Conservation (phyloP, 1,140 invertebrate genomes). For the Halesus radiatus region DNA sequence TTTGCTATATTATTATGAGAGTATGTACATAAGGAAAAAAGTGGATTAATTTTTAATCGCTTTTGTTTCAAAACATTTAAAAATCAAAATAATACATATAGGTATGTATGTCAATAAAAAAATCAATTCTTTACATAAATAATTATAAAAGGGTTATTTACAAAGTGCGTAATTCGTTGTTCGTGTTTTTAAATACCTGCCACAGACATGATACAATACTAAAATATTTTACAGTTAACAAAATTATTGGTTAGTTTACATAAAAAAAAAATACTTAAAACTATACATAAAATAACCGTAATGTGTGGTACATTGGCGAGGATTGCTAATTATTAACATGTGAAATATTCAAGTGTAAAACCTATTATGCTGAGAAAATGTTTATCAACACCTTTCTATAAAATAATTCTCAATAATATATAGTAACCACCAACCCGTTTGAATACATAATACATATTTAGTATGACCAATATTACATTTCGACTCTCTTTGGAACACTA, state of each 20-base stretch:
- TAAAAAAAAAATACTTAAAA: conserved; percentile 39
- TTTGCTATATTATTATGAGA: not conserved
- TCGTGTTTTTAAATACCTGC: conserved; percentile 31
- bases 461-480: no score
- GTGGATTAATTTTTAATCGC: no score
- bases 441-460: no score
- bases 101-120: not conserved
- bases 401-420: no score
- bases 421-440: no score
- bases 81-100: conserved; percentile 20
- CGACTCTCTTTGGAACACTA: no score
- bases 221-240: conserved; percentile 37
- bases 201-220: conserved; percentile 16
- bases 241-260: conserved; percentile 56
- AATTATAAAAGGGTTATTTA: conserved; percentile 54
- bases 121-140: conserved; percentile 35
- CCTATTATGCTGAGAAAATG: not conserved
- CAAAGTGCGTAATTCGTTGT: conserved; percentile 53
- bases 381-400: no score
- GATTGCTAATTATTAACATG: conserved; percentile 46
- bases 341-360: conserved; percentile 50
- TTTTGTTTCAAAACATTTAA: not conserved
- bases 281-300: conserved; percentile 40
- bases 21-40: conserved; percentile 9
- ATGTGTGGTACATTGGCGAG: conserved; percentile 55